phyloP scores from a whole-genome alignment of 2,797 vertebrate genomes.

The Schizopygopsis pylzovi region DNA sequence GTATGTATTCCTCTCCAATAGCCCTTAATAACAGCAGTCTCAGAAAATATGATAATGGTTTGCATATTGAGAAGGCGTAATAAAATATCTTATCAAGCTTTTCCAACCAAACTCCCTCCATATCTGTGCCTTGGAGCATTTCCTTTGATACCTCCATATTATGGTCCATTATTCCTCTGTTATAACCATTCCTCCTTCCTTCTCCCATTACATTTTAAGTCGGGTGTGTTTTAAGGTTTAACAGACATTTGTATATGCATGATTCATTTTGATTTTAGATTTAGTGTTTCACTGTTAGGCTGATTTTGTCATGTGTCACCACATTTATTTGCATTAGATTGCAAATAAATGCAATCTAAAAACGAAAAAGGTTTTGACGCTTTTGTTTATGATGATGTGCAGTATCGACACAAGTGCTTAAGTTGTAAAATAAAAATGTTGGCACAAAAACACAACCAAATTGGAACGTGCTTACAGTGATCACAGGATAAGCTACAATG shows the following conservation, averaged over 20 bases:
- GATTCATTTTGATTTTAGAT: not conserved
- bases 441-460: too few species aligned
- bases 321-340: too few species aligned
- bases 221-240: slow-evolving; percentile 29
- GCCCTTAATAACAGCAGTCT: slow-evolving; percentile 6
- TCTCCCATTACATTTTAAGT: slow-evolving; percentile 30
- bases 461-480: not conserved
- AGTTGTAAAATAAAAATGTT: too few species aligned
- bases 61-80: slow-evolving; percentile 24
- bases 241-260: not conserved
- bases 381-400: too few species aligned
- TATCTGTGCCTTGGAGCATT: slow-evolving; percentile 35
- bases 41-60: slow-evolving; percentile 20
- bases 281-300: too few species aligned
- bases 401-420: too few species aligned
- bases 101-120: slow-evolving; percentile 17
- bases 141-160: slow-evolving; percentile 28
- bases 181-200: not conserved
- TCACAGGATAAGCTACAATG: not conserved
- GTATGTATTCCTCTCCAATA: not conserved
- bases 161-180: slow-evolving; percentile 20
- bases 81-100: slow-evolving; percentile 34
- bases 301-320: too few species aligned
- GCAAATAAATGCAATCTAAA: too few species aligned
- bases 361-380: too few species aligned